A percentile compares a stretch with the other conserved stretches of the same genome.
phyloP scores from a whole-genome alignment of 2,888 invertebrate species.

The Leptogaster cylindrica region DNA sequence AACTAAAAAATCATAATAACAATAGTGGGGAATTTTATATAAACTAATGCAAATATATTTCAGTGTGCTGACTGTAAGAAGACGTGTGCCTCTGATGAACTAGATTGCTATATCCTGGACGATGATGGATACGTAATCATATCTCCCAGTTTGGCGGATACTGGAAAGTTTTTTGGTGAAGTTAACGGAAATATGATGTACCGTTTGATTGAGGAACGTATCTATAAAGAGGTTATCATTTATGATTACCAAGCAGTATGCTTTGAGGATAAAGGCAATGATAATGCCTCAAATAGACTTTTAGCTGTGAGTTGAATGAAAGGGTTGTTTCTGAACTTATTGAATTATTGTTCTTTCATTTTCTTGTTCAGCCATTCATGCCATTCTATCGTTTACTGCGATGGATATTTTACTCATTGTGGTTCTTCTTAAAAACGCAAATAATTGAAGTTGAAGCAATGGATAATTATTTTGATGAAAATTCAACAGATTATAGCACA shows the following conservation, averaged over 20 bases:
- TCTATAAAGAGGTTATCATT: slow-evolving; percentile 76
- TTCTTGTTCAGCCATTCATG: slow-evolving; percentile 65
- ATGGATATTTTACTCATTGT: slow-evolving; percentile 68
- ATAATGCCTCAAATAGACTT: slow-evolving; percentile 68
- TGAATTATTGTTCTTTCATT: too few species aligned
- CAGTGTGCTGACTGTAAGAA: slow-evolving; percentile 60
- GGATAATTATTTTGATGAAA: slow-evolving; percentile 64
- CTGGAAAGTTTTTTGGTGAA: slow-evolving; percentile 88
- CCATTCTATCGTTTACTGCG: slow-evolving; percentile 66
- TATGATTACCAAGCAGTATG: slow-evolving; percentile 92
- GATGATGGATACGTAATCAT: slow-evolving; percentile 87
- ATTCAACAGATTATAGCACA: slow-evolving; percentile 59
- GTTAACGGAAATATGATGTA: slow-evolving; percentile 80
- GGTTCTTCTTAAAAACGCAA: slow-evolving; percentile 67
- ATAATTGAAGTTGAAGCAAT: slow-evolving; percentile 64
- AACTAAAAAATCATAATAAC: not conserved
- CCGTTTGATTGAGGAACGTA: slow-evolving; percentile 73
- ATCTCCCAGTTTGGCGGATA: slow-evolving; percentile 74
- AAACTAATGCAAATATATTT: slow-evolving; percentile 5
- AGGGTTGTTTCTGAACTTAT: too few species aligned
- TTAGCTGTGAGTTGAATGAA: slow-evolving; percentile 72
- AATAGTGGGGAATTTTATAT: not conserved
- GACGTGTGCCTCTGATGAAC: slow-evolving; percentile 69
- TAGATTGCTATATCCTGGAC: slow-evolving; percentile 85
- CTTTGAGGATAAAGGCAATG: slow-evolving; percentile 71